Evolutionary conservation across 2,797 vertebrate species (phyloP).

Genomic region (Percopsis omiscomaycus): DNA sequence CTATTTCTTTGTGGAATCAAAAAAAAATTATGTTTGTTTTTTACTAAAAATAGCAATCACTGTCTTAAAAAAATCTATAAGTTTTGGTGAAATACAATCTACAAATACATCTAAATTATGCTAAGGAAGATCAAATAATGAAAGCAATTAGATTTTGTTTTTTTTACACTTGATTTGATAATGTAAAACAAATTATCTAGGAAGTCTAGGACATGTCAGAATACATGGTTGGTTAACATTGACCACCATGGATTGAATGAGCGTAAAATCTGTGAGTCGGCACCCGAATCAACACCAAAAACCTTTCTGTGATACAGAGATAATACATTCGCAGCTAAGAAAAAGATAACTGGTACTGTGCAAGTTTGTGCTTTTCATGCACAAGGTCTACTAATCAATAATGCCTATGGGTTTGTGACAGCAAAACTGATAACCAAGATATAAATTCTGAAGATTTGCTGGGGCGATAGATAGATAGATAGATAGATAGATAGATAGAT

Average conservation of each 20-base stretch:
- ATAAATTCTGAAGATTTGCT: conserved; percentile 13
- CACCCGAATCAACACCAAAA: conserved; percentile 10
- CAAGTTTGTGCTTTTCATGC: conserved; percentile 53
- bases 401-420: conserved; percentile 37
- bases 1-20: not conserved
- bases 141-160: too few relatives aligned
- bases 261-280: conserved; percentile 17
- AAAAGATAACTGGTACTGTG: conserved; percentile 28
- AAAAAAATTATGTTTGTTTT: conserved; percentile 1
- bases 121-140: too few relatives aligned
- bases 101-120: too few relatives aligned
- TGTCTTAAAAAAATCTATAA: not conserved
- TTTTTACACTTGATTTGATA: too few relatives aligned
- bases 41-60: not conserved
- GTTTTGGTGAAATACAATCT: not conserved
- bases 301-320: conserved; percentile 11
- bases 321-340: conserved; percentile 61
- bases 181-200: too few relatives aligned
- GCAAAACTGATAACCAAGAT: conserved; percentile 31
- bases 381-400: conserved; percentile 43
- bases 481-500: conserved; percentile 26
- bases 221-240: conserved; percentile 1
- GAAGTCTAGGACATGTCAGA: too few relatives aligned
- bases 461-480: not conserved
- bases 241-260: not conserved